Evolutionary conservation across 2,113 vertebrate species (phyloP), one percentile per base, ranked within the genome.

Genomic region (Eublepharis macularius): DNA sequence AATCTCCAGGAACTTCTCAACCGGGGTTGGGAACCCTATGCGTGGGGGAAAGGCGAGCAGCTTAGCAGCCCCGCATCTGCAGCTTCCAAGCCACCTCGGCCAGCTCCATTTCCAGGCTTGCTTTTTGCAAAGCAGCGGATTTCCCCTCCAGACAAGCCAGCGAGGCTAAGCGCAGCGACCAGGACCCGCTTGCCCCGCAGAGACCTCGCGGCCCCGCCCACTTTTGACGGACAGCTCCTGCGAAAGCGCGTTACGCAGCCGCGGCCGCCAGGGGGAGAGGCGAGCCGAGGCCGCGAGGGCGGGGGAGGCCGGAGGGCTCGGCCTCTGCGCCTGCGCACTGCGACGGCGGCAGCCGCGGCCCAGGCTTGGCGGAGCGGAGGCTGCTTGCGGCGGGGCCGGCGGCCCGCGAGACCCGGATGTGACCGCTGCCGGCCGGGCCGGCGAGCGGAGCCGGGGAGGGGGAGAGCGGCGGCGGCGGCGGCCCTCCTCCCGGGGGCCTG

Each of bases 391-490:
- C 45, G 34, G 84, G 49, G 66, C 68, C 84, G 65, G 65, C 74
- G 80, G 49, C 29, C 21, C 21, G 76, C 79, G 36, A 34, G 90
- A 36, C 80, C 13, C 82, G 43, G 69, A 74, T 60, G 90, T 68
- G 45, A 87, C 85, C 19, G 51, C 72, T 21, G 72, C 77, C 12
- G 89, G 57, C 83, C 76, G n/a, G 83, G 72, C 76, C 63, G 17
- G 73, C 77, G 89, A 49, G 66, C 34, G 45, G 65, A 74, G 49
- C 73, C 83, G 86, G 87, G 92, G 88, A 70, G 86, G 49, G 85
- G 90, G 81, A 72, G 8, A 63, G 60, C 84, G 76, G 86, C 90
- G 86, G 54, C 51, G 17, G 54, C 88, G 90, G 90, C 86, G 89
- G 76, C 90, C 89, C 87, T 84, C 78, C 82, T 54, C 29, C 76